Base-by-base conservation (phyloP, 2,113 vertebrate species). In the Phalacrocorax aristotelis region DNA sequence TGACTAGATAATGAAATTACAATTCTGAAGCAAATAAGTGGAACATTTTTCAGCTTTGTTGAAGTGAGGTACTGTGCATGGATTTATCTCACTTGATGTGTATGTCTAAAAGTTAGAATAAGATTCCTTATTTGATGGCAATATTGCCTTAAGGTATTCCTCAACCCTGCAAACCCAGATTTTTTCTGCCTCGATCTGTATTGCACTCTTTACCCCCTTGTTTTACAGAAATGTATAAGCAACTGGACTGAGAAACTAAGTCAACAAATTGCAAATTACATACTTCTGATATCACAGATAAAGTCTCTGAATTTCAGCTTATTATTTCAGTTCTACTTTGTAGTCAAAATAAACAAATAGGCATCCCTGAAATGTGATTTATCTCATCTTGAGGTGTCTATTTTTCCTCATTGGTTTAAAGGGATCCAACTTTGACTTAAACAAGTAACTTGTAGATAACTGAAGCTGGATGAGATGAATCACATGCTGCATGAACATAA, bases 11-110 rank as follows among this genome's bases (percentile, higher is more conserved):
- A 93, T 61, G 15, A 76, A 83, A 93, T 77, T 82, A 83, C 32
- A 93, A 5, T 83, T 77, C 34, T 85, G 70, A 91, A 87, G 49
- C 89, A 93, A 96, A 51, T 80, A 93, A 79, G 26, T 86, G 54
- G 10, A 94, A 48, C 6, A 42, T 90, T 91, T 90, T 95, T 87
- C 66, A 57, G 38, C 66, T 94, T 83, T 25, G 54, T 17, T 89
- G 76, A 72, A 83, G 30, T 40, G 34, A 60, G 21, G 62, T 71
- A 38, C 15, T 78, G 26, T 57, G 42, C 84, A 84, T 76, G 13
- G 27, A 69, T 91, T 83, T 69, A 49, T 76, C 11, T 61, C 62
- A 79, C 72, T 26, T 89, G 48, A 64, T 40, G 15, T 18, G 16
- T 49, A 15, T 44, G 78, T 49, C 7, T 65, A 49, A 91, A 92